Conservation (phyloP, 1,140 invertebrate species). For the Drosophila aff. region DNA sequence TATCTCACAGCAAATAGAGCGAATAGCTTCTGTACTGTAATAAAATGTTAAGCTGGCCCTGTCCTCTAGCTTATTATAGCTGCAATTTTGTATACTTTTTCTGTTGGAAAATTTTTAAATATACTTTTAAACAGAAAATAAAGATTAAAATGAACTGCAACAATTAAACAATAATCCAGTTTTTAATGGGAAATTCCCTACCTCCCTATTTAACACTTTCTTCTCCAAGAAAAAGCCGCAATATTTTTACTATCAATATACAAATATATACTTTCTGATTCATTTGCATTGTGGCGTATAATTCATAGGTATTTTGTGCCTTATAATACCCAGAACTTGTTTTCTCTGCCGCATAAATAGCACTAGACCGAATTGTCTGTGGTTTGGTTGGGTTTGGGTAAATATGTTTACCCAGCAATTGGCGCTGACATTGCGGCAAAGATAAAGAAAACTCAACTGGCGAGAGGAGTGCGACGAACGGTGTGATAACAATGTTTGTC, state of each 20-base stretch:
- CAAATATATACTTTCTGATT: slow-evolving; percentile 11
- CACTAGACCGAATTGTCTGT: slow-evolving; percentile 19
- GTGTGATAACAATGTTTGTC: slow-evolving; percentile 71
- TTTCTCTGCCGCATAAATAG: slow-evolving; percentile 14
- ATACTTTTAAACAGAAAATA: not conserved
- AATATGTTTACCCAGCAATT: slow-evolving; percentile 68
- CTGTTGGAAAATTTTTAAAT: not conserved
- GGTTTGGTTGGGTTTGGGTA: slow-evolving; percentile 36
- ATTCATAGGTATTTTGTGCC: slow-evolving; percentile 1
- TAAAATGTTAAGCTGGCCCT: not conserved
- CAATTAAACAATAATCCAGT: not conserved
- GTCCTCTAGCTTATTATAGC: slow-evolving; percentile 2
- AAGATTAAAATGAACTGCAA: not conserved
- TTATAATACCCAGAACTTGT: slow-evolving; percentile 16
- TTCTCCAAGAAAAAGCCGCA: not conserved
- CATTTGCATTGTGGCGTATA: not conserved
- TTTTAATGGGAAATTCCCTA: not conserved
- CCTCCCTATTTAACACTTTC: not conserved
- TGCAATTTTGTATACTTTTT: not conserved
- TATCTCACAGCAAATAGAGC: slow-evolving; percentile 24
- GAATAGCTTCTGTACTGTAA: slow-evolving; percentile 28
- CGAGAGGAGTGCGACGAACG: slow-evolving; percentile 2
- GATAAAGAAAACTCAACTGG: slow-evolving; percentile 56
- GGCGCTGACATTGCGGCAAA: slow-evolving; percentile 57
- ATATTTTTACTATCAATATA: not conserved